Percentiles rank a stretch among this genome's conserved stretches.
phyloP scores from a whole-genome alignment of 2,113 vertebrate genomes.

The Rhynchomys soricoides region DNA sequence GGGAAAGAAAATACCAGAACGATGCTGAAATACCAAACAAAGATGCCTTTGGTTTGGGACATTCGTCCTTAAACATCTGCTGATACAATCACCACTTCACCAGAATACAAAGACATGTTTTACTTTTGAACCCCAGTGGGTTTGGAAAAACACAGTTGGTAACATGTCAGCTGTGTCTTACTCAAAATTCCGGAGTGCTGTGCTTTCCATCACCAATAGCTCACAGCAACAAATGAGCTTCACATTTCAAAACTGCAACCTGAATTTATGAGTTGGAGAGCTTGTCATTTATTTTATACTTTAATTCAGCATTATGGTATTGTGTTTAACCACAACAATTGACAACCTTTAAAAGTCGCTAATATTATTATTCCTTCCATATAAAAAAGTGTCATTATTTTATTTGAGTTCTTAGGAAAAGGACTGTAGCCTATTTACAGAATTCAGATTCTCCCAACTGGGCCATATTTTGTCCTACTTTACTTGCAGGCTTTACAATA shows the following conservation, averaged over 20 bases:
- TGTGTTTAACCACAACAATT: conserved; percentile 5
- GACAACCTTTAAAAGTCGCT: conserved; percentile 15
- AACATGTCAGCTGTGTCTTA: background rate
- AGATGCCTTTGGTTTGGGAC: conserved; percentile 55
- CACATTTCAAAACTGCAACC: background rate
- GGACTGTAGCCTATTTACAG: background rate
- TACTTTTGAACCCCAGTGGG: conserved; percentile 49
- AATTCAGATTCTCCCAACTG: background rate
- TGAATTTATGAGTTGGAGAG: conserved; percentile 17
- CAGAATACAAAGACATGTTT: conserved; percentile 44
- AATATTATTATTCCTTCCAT: background rate
- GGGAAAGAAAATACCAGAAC: conserved; percentile 5
- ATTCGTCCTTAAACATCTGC: conserved; percentile 73
- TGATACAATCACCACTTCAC: conserved; percentile 62
- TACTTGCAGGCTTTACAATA: background rate
- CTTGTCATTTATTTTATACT: conserved; percentile 5
- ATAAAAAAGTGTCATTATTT: background rate
- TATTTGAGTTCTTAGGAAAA: background rate
- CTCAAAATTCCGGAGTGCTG: background rate
- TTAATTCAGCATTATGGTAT: background rate
- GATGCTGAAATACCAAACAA: conserved; percentile 74
- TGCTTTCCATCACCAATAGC: background rate
- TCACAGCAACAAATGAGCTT: conserved; percentile 10
- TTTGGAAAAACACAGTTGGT: conserved; percentile 45
- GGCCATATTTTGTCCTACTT: conserved; percentile 23